Evolutionary conservation across 2,888 invertebrate genomes (phyloP).

Genomic region (Heliconius hortense): DNA sequence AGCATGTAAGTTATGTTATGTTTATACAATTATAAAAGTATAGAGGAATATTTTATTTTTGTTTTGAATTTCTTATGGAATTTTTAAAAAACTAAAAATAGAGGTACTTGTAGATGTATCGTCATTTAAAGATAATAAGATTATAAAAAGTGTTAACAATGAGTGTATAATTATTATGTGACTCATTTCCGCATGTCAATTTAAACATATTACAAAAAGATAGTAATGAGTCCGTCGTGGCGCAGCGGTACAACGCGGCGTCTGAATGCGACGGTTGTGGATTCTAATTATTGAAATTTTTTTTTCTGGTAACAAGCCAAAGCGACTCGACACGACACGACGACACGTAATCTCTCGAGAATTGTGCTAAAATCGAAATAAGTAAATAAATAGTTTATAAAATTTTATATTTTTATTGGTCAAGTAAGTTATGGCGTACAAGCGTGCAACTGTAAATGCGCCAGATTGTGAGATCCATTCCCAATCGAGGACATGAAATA

Average conservation of each 20-base stretch:
- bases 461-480: too few relatives aligned
- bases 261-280: neutral
- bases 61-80: neutral
- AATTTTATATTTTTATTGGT: too few relatives aligned
- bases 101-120: neutral
- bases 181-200: neutral
- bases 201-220: neutral
- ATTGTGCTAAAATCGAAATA: too few relatives aligned
- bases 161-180: neutral
- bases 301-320: neutral
- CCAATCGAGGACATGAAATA: too few relatives aligned
- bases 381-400: too few relatives aligned
- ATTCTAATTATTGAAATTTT: neutral
- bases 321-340: neutral
- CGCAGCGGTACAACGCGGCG: neutral
- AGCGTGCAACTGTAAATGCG: too few relatives aligned
- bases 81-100: neutral
- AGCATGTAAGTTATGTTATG: neutral
- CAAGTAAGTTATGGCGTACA: too few relatives aligned
- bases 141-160: neutral
- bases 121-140: neutral
- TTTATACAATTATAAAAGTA: neutral
- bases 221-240: neutral
- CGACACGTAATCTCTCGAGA: too few relatives aligned
- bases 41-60: neutral